phyloP scores from a whole-genome alignment of 2,113 vertebrate species.

The Hyaena hyaena region DNA sequence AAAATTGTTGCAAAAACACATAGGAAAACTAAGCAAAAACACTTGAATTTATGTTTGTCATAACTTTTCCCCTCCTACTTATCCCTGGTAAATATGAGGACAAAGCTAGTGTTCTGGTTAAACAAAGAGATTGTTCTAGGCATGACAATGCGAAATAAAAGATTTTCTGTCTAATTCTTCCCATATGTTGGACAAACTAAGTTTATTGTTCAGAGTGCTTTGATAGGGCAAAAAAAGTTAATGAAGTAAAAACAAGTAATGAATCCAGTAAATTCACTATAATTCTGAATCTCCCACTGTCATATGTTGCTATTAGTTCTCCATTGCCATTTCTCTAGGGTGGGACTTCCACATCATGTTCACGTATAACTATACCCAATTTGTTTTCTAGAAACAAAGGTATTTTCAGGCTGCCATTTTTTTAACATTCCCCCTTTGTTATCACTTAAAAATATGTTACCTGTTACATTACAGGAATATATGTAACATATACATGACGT shows the following conservation, averaged over 20 bases:
- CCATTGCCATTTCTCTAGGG: not conserved
- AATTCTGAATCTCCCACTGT: not conserved
- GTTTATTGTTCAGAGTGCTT: constrained; percentile 76
- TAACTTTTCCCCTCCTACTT: not conserved
- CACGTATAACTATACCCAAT: not conserved
- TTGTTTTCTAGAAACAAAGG: not conserved
- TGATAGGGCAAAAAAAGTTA: constrained; percentile 58
- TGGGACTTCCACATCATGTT: not conserved
- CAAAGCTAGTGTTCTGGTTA: constrained; percentile 81
- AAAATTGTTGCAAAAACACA: constrained; percentile 31
- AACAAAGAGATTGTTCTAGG: constrained; percentile 81
- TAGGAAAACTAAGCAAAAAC: constrained; percentile 23
- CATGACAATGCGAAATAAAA: constrained; percentile 80
- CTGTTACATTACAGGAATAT: not conserved
- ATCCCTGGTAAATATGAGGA: constrained; percentile 80
- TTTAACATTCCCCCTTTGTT: not conserved
- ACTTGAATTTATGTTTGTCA: constrained; percentile 9
- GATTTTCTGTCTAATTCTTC: constrained; percentile 83
- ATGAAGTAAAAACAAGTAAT: constrained; percentile 71
- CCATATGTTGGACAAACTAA: constrained; percentile 77
- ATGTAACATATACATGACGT: not conserved
- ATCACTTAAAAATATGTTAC: not conserved
- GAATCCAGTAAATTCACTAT: constrained; percentile 46
- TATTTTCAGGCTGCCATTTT: not conserved
- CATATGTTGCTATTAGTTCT: not conserved